Base-by-base conservation (phyloP, 2,888 invertebrate species). In the Phalera bucephala region DNA sequence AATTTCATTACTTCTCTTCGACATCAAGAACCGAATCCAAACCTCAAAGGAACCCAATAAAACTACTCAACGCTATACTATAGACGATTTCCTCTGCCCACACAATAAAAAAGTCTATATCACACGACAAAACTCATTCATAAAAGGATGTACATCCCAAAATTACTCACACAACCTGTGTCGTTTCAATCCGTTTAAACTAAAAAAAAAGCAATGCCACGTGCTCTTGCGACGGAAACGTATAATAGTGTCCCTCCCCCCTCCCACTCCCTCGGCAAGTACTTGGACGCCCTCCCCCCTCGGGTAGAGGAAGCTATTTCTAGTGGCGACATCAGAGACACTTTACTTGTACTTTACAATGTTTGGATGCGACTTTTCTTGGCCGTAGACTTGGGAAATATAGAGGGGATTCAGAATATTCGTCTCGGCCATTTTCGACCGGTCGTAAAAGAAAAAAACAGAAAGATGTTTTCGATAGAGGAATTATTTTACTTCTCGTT, bases 291-390 rank as follows among this genome's bases (percentile, higher is more conserved):
- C 26, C 39, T 4, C 19, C 40, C 44, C 54, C 43, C 45, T 53
- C 54, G 63, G 55, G 56, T 71, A 72, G 69, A 69, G 62, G 59
- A 61, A 52, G 74, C 79, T 82, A 82, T 82, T 83, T 81, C 79
- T 72, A 79, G 77, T 72, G 60, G 46, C 57, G 39, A 57, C 37
- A 41, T 54, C 70, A 59, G 82, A 76, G 85, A 85, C 84, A 85
- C 82, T 85, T 79, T 73, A 75, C 72, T 66, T 69, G 75, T 76
- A 76, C 80, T 78, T 78, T 66, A 75, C 67, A 66, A 65, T 71
- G 69, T 76, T 73, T 79, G 64, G 68, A 73, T 76, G 72, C 62
- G 64, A 72, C 66, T 77, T 71, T 67, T 66, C 64, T 64, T 59
- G 37, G 33, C 5, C 31, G 36, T 53, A 79, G 79, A 72, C 28